Conservation (phyloP, 2,113 vertebrate species). For the Epinephelus lanceolatus region DNA sequence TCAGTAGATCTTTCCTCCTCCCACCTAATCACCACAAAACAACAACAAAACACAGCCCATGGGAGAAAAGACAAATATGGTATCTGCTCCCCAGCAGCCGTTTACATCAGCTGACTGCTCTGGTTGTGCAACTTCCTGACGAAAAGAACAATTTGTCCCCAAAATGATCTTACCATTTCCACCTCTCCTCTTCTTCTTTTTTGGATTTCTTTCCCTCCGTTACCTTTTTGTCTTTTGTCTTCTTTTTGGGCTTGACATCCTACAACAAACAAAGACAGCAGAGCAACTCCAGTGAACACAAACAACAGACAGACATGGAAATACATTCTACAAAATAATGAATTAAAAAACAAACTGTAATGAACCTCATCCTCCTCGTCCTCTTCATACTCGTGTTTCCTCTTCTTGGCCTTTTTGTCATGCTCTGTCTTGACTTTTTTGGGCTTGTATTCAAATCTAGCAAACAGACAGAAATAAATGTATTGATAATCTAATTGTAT, state of each 20-base stretch:
- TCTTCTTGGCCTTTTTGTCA: conserved; percentile 93
- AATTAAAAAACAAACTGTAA: background rate
- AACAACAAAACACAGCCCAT: conserved; percentile 24
- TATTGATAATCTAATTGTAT: background rate
- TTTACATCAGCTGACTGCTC: background rate
- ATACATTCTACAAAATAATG: background rate
- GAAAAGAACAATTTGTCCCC: conserved; percentile 9
- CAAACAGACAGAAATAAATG: conserved; percentile 49
- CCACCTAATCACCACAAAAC: conserved; percentile 88
- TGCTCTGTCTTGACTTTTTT: conserved; percentile 97
- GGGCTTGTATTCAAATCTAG: conserved; percentile 91
- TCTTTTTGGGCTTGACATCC: conserved; percentile 94
- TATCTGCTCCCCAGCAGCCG: background rate
- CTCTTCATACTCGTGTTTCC: conserved; percentile 90
- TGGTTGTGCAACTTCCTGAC: conserved; percentile 1
- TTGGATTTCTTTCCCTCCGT: conserved; percentile 90
- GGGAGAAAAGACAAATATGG: conserved; percentile 3
- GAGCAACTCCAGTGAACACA: background rate
- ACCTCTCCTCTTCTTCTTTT: conserved; percentile 96
- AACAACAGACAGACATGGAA: background rate
- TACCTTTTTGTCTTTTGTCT: conserved; percentile 91
- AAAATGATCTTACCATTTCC: conserved; percentile 92
- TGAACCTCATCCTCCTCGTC: conserved; percentile 77
- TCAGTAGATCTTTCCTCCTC: conserved; percentile 96
- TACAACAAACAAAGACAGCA: conserved; percentile 62